Evolutionary conservation across 2,797 vertebrate genomes (phyloP).

Genomic region (Tolypeutes matacus): DNA sequence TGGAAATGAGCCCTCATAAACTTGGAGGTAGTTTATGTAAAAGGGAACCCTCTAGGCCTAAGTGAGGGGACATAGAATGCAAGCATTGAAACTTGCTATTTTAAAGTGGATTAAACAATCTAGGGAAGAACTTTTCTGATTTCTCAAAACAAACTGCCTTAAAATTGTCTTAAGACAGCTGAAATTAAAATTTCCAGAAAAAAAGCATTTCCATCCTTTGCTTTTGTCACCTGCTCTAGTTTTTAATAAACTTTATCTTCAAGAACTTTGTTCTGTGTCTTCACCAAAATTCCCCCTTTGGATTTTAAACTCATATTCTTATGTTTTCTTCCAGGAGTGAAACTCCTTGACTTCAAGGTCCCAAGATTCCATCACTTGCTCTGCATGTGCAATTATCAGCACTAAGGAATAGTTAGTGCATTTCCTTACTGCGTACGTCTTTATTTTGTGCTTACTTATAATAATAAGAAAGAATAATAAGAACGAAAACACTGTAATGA

Average conservation of each 20-base stretch:
- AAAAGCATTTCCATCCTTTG: background rate
- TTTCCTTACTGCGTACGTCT: background rate
- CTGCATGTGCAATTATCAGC: background rate
- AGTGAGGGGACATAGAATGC: background rate
- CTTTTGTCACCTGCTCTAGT: background rate
- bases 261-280: constrained; percentile 1
- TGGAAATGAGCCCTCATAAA: background rate
- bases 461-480: background rate
- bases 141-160: constrained; percentile 38
- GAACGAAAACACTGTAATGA: background rate
- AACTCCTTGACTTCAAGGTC: background rate
- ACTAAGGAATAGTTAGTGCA: background rate
- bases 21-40: background rate
- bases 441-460: constrained; percentile 38
- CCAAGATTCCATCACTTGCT: background rate
- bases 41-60: background rate
- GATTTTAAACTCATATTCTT: background rate
- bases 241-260: constrained; percentile 34
- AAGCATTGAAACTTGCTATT: background rate
- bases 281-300: constrained; percentile 5
- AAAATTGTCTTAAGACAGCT: background rate
- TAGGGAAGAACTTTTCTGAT: background rate
- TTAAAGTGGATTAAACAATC: background rate
- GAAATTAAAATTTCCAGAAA: background rate
- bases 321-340: constrained; percentile 15